A percentile compares a stretch with the other conserved stretches of the same genome.
Conservation (phyloP, 2,113 vertebrate genomes). For the Cacatua alba region DNA sequence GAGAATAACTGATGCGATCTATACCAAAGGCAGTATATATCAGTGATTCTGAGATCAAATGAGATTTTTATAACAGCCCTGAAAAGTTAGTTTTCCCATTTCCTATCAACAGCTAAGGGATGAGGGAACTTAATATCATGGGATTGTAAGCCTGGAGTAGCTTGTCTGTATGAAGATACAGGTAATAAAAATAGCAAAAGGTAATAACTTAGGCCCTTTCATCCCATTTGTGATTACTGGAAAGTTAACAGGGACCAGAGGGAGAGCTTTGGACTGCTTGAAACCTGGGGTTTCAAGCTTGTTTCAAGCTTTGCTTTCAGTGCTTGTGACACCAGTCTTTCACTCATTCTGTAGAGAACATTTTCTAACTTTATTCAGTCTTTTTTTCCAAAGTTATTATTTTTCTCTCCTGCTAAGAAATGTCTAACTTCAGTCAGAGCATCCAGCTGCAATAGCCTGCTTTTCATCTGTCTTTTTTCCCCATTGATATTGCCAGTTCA, state of each 20-base stretch:
- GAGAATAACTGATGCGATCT: neutral
- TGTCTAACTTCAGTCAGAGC: neutral
- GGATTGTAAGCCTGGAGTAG: neutral
- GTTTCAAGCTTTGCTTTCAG: neutral
- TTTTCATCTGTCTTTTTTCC: neutral
- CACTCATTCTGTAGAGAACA: neutral
- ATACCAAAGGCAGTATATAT: neutral
- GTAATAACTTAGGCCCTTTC: neutral
- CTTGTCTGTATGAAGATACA: neutral
- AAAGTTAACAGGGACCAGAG: neutral
- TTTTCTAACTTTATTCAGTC: neutral
- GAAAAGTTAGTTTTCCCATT: neutral
- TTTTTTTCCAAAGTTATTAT: neutral
- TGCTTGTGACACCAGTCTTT: neutral
- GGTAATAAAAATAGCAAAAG: neutral
- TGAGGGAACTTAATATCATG: neutral
- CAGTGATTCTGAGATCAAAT: neutral
- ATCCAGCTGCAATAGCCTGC: neutral
- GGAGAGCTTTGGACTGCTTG: neutral
- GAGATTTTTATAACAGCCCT: neutral
- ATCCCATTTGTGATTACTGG: neutral
- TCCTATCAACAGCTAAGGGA: neutral
- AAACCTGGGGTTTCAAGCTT: neutral
- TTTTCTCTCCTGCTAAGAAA: neutral
- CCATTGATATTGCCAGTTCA: neutral